Evolutionary conservation across 1,140 invertebrate species (phyloP), one percentile per base, ranked within the genome.

Genomic region (Penaeus japonicus): DNA sequence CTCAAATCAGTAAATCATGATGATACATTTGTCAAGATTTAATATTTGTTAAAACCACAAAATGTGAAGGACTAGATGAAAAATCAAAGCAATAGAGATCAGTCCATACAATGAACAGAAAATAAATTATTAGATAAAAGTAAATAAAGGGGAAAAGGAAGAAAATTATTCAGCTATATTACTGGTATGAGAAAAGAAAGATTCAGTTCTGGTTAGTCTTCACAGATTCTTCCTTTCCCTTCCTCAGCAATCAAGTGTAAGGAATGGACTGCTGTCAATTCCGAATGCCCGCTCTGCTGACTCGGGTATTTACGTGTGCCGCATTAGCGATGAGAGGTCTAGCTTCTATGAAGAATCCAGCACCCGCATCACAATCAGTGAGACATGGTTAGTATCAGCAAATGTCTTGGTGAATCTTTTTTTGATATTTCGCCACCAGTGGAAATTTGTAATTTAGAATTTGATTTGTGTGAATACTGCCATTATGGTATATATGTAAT

Each of bases 231-330:
- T 22, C 70, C 12, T 24, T 30, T 55, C 77, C 70, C 12, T 24
- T 30, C 59, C 77, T 24, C 84, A 90, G 86, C 89, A 89, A 91
- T 55, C 92, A 35, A 39, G 55, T 4, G 35, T 59, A 32, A 39
- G 77, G 47, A 32, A 95, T 90, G 97, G 97, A 20, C 92, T 95
- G 0, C 92, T 99, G 18, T 96, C 94, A 30, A 95, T 99, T 20
- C 92, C 93, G 0, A 94, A 95, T 89, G 94, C 96, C 0, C 93
- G 92, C 5, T 93, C 93, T 10, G 94, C 93, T 20, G 96, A 98
- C 92, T 94, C 95, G 35, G 98, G 97, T 0, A 92, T 94, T 18
- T 99, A 99, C 92, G 93, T 96, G 5, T 99, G 98, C 92, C 80
- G 83, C 12, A 85, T 89, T 12, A 80, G 78, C 4, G 88, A 88